phyloP scores from a whole-genome alignment of 2,113 vertebrate genomes.

The Anolis sagrei region DNA sequence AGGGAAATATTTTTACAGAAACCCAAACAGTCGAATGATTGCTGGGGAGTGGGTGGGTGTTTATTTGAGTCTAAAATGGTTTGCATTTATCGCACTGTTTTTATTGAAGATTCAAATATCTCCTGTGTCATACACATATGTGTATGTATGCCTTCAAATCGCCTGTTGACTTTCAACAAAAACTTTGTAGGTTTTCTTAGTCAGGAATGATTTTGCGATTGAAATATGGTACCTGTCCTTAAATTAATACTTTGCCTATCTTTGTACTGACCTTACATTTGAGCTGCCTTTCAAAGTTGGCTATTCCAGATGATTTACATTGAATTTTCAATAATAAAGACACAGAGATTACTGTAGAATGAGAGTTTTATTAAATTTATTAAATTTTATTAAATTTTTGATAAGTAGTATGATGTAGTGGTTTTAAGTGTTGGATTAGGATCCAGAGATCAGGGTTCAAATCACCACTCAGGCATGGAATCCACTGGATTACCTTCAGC shows the following conservation, averaged over 20 bases:
- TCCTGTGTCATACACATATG: too few species aligned
- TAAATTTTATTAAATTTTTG: neutral
- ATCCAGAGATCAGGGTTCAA: too few species aligned
- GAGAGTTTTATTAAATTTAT: neutral
- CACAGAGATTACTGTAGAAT: neutral
- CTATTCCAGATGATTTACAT: neutral
- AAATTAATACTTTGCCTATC: neutral
- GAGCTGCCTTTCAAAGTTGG: constrained; percentile 19
- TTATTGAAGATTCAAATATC: neutral
- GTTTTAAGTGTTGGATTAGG: too few species aligned
- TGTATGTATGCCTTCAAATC: too few species aligned
- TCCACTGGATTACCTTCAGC: too few species aligned
- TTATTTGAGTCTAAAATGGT: neutral
- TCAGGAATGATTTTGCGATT: too few species aligned
- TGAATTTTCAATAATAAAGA: neutral
- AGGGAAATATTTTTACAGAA: neutral
- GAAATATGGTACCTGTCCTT: neutral
- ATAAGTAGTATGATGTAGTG: neutral
- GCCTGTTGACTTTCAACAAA: too few species aligned
- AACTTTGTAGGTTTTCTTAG: too few species aligned
- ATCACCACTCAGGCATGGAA: too few species aligned
- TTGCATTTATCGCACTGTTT: neutral
- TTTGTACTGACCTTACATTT: neutral
- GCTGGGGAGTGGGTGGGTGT: neutral
- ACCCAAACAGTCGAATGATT: constrained; percentile 4